Evolutionary conservation across 1,140 invertebrate genomes (phyloP).

Genomic region (Euwallacea fornicatus): DNA sequence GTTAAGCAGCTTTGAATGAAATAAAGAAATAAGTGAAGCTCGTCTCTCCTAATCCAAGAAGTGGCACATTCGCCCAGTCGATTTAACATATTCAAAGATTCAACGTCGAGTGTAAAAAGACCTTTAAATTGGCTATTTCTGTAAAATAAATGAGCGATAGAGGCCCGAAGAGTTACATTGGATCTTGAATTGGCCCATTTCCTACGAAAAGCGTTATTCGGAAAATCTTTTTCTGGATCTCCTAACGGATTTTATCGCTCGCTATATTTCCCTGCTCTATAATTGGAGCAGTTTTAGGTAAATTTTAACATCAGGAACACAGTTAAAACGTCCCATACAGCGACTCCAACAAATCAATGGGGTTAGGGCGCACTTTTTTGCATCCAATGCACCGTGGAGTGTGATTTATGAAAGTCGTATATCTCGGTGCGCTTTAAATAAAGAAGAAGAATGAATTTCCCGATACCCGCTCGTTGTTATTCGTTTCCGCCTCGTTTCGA

Average conservation of each 20-base stretch:
- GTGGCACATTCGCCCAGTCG: constrained; percentile 16
- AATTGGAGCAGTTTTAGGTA: constrained; percentile 3
- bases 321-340: constrained; percentile 28
- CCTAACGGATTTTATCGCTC: neutral
- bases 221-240: constrained; percentile 15
- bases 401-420: constrained; percentile 35
- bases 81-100: constrained; percentile 35
- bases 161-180: constrained; percentile 30
- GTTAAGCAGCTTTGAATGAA: neutral
- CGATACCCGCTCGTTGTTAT: constrained; percentile 15
- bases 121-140: constrained; percentile 36
- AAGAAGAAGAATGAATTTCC: constrained; percentile 37
- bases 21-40: neutral
- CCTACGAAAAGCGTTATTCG: constrained; percentile 21
- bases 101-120: constrained; percentile 26
- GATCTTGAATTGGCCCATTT: constrained; percentile 34
- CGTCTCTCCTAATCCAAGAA: constrained; percentile 5
- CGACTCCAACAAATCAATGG: constrained; percentile 24
- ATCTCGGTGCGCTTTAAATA: constrained; percentile 34
- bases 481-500: constrained; percentile 21
- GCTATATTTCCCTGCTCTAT: too few relatives aligned
- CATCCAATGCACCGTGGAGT: constrained; percentile 27
- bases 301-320: constrained; percentile 12
- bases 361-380: constrained; percentile 25
- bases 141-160: constrained; percentile 36